phyloP scores from a whole-genome alignment of 2,113 vertebrate genomes.

The Siniperca chuatsi region DNA sequence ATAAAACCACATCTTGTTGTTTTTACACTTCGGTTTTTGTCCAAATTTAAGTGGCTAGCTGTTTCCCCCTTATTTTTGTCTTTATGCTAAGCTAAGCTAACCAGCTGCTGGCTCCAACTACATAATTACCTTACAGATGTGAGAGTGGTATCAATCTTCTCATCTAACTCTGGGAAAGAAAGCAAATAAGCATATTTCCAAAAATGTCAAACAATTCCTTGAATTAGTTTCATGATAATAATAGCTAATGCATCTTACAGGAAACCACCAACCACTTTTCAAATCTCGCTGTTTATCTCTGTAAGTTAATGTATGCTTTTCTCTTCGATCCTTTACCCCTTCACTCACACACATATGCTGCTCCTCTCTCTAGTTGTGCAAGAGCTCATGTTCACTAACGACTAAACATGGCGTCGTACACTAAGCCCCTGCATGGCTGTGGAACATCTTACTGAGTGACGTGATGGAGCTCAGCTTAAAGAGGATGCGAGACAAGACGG shows the following conservation, averaged over 20 bases:
- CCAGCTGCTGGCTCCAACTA: too few relatives aligned
- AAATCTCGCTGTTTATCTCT: not conserved
- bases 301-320: conserved; percentile 13
- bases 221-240: not conserved
- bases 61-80: not conserved
- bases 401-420: conserved; percentile 71
- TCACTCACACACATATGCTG: conserved; percentile 19
- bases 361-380: conserved; percentile 55
- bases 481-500: conserved; percentile 52
- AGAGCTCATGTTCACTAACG: conserved; percentile 59
- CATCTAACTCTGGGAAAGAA: not conserved
- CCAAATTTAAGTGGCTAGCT: not conserved
- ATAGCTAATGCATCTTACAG: not conserved
- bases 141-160: not conserved
- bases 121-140: not conserved
- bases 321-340: conserved; percentile 52
- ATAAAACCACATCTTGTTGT: not conserved
- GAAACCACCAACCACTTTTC: not conserved
- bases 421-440: conserved; percentile 66
- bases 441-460: conserved; percentile 74
- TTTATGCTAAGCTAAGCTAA: conserved; percentile 14
- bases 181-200: not conserved
- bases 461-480: conserved; percentile 67
- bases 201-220: not conserved
- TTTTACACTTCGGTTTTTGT: not conserved